Evolutionary conservation across 2,797 vertebrate genomes (phyloP).

Genomic region (Triplophysa yarkandensis): DNA sequence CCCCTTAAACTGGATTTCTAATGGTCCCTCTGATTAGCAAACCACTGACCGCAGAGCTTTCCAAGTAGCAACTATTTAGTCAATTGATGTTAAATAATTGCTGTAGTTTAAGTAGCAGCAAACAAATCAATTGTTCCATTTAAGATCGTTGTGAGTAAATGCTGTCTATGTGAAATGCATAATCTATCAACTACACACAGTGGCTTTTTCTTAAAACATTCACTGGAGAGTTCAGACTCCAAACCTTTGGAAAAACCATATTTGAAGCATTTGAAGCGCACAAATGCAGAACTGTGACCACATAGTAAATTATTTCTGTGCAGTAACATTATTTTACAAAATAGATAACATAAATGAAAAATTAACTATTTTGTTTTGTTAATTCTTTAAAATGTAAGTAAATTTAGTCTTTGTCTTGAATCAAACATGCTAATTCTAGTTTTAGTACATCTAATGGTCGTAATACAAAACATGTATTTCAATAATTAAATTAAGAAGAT

Average conservation of each 20-base stretch:
- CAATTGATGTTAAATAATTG: constrained; percentile 50
- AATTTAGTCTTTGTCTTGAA: too few species aligned
- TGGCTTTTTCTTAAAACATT: constrained; percentile 23
- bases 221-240: constrained; percentile 2
- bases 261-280: not conserved
- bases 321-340: too few species aligned
- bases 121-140: constrained; percentile 53
- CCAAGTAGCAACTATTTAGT: constrained; percentile 58
- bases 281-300: not conserved
- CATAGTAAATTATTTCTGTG: too few species aligned
- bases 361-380: too few species aligned
- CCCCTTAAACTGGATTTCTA: constrained; percentile 43
- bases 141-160: constrained; percentile 33
- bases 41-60: constrained; percentile 39
- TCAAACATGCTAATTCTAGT: too few species aligned
- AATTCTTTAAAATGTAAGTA: too few species aligned
- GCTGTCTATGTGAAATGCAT: constrained; percentile 39
- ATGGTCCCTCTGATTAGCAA: constrained; percentile 37
- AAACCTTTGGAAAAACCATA: not conserved
- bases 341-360: too few species aligned
- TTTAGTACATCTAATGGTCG: too few species aligned
- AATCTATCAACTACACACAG: constrained; percentile 30
- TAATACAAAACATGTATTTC: too few species aligned
- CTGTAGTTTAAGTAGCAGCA: constrained; percentile 51
- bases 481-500: too few species aligned